phyloP scores from a whole-genome alignment of 2,888 invertebrate species.

The Lasius fuliginosus region DNA sequence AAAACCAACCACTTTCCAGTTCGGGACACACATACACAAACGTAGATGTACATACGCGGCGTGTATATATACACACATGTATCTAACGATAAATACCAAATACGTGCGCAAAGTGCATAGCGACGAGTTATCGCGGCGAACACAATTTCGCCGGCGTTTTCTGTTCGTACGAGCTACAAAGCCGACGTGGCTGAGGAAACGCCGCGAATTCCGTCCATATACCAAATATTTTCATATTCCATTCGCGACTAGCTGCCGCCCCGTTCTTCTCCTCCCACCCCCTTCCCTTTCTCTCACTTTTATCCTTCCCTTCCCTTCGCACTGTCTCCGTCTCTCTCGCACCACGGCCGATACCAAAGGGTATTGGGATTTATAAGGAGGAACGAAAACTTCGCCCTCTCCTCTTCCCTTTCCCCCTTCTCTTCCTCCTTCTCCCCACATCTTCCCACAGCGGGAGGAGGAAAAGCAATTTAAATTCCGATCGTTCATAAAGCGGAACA shows the following conservation, averaged over 20 bases:
- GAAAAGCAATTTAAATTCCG: constrained; percentile 82
- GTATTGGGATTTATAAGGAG: constrained; percentile 81
- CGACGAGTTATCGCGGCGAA: constrained; percentile 61
- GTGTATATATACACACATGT: constrained; percentile 68
- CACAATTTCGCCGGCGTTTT: constrained; percentile 57
- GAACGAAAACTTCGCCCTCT: constrained; percentile 75
- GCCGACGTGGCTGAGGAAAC: constrained; percentile 57
- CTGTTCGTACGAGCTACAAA: constrained; percentile 65
- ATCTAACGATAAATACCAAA: constrained; percentile 53
- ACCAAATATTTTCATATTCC: constrained; percentile 77
- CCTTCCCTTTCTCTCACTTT: constrained; percentile 50
- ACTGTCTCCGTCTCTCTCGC: constrained; percentile 36
- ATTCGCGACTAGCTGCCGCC: constrained; percentile 72
- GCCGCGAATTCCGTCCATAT: constrained; percentile 62
- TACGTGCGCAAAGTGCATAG: constrained; percentile 56
- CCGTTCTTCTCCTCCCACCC: not conserved
- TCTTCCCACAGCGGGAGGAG: constrained; percentile 63
- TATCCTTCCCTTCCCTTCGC: constrained; percentile 4
- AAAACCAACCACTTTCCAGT: constrained; percentile 44
- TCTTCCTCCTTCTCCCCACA: not conserved
- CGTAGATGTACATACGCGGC: not conserved
- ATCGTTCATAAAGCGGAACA: constrained; percentile 81
- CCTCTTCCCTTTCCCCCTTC: not conserved
- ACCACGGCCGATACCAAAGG: constrained; percentile 75
- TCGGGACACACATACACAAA: constrained; percentile 17